Percentiles rank a stretch among this genome's conserved stretches.
These are phyloP conservation scores for Epistrophella euchroma DNA, from an alignment of 2,888 invertebrate genomes.

Conservation along the genomic window DNA sequence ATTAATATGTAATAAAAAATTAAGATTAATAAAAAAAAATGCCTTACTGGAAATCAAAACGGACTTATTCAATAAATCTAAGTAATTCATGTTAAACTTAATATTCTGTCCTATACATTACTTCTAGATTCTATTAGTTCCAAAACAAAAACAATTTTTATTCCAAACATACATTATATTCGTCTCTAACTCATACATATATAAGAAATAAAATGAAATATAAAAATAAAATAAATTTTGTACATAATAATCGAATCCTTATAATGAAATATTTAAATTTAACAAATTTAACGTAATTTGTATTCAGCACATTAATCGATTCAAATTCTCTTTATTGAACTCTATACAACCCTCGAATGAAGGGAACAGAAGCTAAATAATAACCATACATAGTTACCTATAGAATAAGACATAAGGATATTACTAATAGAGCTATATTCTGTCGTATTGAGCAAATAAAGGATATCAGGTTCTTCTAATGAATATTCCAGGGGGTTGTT, in stretches of 20 bases:
- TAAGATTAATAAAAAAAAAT: slow-evolving; percentile 44
- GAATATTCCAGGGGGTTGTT: slow-evolving; percentile 30
- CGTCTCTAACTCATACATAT: slow-evolving; percentile 10
- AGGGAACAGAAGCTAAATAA: slow-evolving; percentile 14
- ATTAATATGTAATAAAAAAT: slow-evolving; percentile 8
- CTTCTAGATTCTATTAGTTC: slow-evolving; percentile 22
- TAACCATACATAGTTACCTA: slow-evolving; percentile 12
- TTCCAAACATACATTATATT: slow-evolving; percentile 11
- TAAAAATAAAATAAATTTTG: slow-evolving; percentile 39
- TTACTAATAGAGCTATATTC: slow-evolving; percentile 63
- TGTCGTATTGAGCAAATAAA: slow-evolving; percentile 21
- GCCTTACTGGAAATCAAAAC: slow-evolving; percentile 74
- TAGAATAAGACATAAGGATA: slow-evolving; percentile 39
- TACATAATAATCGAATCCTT: slow-evolving; percentile 61
- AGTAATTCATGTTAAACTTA: slow-evolving; percentile 46
- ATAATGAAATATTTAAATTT: slow-evolving; percentile 24
- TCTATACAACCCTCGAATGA: slow-evolving; percentile 43
- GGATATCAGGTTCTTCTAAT: slow-evolving; percentile 51
- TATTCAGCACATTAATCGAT: slow-evolving; percentile 66
- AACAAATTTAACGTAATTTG: slow-evolving; percentile 53
- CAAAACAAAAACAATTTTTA: slow-evolving; percentile 37
- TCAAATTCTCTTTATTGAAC: slow-evolving; percentile 60
- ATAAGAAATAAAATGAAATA: background rate
- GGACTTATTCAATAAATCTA: slow-evolving; percentile 67
- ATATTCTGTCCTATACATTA: slow-evolving; percentile 7